Base-by-base conservation (phyloP, 2,888 invertebrate species). In the Aspidiotus destructor region DNA sequence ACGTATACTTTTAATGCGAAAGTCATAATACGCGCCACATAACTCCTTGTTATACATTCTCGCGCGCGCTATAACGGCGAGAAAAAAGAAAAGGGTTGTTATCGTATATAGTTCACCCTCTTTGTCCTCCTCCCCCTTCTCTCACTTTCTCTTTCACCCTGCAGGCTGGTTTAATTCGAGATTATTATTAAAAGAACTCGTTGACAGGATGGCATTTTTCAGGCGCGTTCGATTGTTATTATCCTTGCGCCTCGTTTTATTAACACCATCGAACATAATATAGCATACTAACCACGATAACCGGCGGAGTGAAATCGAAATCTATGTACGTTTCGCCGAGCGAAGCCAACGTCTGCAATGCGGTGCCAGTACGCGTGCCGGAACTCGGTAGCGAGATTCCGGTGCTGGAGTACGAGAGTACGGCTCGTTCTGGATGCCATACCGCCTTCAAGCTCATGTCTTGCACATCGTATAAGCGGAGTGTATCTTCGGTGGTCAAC, bases 251-350 rank as follows among this genome's bases (percentile, higher is more conserved):
- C 11, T 48, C 48, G 11, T 48, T 48, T 13, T 13, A 48, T n/a
- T n/a, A 48, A 48, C 48, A 11, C 48, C 48, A 2, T 3, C 48
- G 2, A 48, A 3, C 48, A 1, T 11, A 13, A 48, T 48, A 48
- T 11, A 48, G 48, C 1, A 48, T 62, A 60, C 62, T 60, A 11
- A 68, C 70, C 42, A 62, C 60, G 1, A 68, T 60, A 8, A 69
- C 57, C 1, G 71, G 71, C 2, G 84, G 83, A 1, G 85, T 85
- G 76, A 90, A 87, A 75, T 92, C 91, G 79, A 95, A 94, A 78
- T 90, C 89, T 15, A 93, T 88, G 0, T 89, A 89, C 0, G 85
- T 85, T 75, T 94, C 92, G 0, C 93, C 94, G n/a, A 93, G 81
- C 9, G 80, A 80, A 0, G 82, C 80, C 10, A 83, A 79, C 11